Percentiles rank a stretch among this genome's conserved stretches.
Evolutionary conservation across 2,888 invertebrate genomes (phyloP).

Genomic region (Chalcis sispes): DNA sequence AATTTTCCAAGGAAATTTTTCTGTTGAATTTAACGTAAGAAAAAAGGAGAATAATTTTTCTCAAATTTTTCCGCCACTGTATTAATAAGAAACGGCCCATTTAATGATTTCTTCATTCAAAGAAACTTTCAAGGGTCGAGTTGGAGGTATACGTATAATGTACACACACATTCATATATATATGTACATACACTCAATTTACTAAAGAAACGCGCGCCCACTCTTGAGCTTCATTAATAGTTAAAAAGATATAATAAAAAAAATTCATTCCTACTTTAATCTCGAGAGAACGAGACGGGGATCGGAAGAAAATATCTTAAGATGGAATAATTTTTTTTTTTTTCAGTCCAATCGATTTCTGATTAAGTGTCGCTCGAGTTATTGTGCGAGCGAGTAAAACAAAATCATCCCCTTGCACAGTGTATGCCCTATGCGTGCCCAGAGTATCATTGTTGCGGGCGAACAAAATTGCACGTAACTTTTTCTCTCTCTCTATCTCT

Average conservation of each 20-base stretch:
- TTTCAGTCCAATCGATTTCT: slow-evolving; percentile 39
- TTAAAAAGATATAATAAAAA: slow-evolving; percentile 30
- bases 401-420: slow-evolving; percentile 19
- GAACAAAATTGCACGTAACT: neutral
- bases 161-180: no score
- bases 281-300: neutral
- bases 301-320: neutral
- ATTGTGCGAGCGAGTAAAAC: neutral
- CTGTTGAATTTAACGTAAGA: neutral
- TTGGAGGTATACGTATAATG: neutral
- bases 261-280: slow-evolving; percentile 16
- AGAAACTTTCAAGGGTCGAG: neutral
- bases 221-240: slow-evolving; percentile 30
- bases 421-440: neutral
- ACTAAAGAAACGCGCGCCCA: neutral
- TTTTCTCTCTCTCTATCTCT: no score
- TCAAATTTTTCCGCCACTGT: neutral
- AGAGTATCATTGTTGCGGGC: slow-evolving; percentile 17
- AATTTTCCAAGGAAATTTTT: neutral
- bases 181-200: no score
- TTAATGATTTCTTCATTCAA: slow-evolving; percentile 42
- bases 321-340: slow-evolving; percentile 27
- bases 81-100: slow-evolving; percentile 26
- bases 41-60: neutral
- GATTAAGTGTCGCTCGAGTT: neutral